Evolutionary conservation across 2,888 invertebrate species (phyloP).

Genomic region (Gastrophysa polygoni): DNA sequence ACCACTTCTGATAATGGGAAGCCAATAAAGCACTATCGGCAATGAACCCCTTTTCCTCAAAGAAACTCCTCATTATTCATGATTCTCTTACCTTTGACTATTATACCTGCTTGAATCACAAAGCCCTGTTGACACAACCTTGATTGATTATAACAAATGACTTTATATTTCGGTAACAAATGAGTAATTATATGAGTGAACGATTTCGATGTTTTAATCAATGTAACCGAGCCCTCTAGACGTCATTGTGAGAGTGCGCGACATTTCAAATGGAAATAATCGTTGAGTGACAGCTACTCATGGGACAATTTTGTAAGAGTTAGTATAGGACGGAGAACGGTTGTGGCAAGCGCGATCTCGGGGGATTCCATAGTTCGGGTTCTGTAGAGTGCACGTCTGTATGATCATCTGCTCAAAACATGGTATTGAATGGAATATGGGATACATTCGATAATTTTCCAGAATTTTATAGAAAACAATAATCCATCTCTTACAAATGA

Average conservation of each 20-base stretch:
- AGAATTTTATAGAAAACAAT: too few relatives aligned
- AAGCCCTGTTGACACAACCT: slow-evolving; percentile 43
- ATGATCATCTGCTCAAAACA: too few relatives aligned
- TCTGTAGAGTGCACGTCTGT: too few relatives aligned
- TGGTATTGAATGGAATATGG: too few relatives aligned
- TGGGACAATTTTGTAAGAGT: slow-evolving; percentile 17
- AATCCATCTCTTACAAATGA: too few relatives aligned
- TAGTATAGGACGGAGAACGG: background rate
- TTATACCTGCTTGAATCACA: slow-evolving; percentile 47
- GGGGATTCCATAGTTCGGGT: background rate
- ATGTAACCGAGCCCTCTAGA: slow-evolving; percentile 41
- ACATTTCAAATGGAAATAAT: slow-evolving; percentile 42
- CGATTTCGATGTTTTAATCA: slow-evolving; percentile 40
- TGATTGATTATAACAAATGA: slow-evolving; percentile 49
- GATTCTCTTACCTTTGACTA: slow-evolving; percentile 27
- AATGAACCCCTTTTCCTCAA: slow-evolving; percentile 10
- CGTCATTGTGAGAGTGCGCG: slow-evolving; percentile 38
- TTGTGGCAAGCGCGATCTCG: background rate
- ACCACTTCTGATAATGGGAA: background rate
- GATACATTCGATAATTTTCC: too few relatives aligned
- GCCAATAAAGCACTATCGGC: background rate
- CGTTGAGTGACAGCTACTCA: slow-evolving; percentile 46
- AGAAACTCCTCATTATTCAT: slow-evolving; percentile 36
- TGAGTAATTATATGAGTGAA: slow-evolving; percentile 47
- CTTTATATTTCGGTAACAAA: slow-evolving; percentile 41